These are phyloP conservation scores for Eristalis pertinax DNA, from an alignment of 2,888 invertebrate species.

Conservation along the genomic window DNA sequence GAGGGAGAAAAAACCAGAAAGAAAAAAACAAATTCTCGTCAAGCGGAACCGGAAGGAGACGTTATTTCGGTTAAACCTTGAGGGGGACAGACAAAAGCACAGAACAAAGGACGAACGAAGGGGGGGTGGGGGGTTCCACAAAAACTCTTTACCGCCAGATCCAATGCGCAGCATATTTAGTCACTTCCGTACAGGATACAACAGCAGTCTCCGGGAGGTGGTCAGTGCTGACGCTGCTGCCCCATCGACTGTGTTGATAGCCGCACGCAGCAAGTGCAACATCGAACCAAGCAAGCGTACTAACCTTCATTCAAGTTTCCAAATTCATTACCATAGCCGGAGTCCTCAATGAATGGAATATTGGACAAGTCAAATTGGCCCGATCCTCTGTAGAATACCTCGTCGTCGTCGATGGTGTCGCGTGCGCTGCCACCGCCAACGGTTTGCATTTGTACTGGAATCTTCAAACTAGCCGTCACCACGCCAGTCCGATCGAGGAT, in stretches of 20 bases:
- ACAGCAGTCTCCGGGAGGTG: background rate
- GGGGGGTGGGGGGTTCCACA: too few species aligned
- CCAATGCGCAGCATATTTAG: conserved; percentile 17
- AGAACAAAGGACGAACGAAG: too few species aligned
- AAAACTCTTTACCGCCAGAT: conserved; percentile 40
- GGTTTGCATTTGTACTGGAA: conserved; percentile 83
- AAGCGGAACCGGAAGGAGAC: too few species aligned
- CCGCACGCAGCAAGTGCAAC: background rate
- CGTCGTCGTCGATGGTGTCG: conserved; percentile 78
- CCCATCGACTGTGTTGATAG: background rate
- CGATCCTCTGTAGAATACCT: conserved; percentile 82
- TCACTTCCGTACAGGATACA: background rate
- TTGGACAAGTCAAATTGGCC: conserved; percentile 83
- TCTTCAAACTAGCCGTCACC: conserved; percentile 91
- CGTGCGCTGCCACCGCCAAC: conserved; percentile 58
- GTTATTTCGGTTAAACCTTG: too few species aligned
- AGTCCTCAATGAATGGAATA: conserved; percentile 86
- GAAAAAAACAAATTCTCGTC: too few species aligned
- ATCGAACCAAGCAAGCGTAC: conserved; percentile 9
- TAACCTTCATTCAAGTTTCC: conserved; percentile 71
- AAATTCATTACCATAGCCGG: conserved; percentile 52
- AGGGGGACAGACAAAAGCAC: too few species aligned
- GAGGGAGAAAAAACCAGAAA: too few species aligned
- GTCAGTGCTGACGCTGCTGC: too few species aligned
- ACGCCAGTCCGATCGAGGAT: conserved; percentile 83